Evolutionary conservation across 30 jellyfish, hydroid and myxozoan genomes (phyloP).

Genomic region (Sanderia malayensis): DNA sequence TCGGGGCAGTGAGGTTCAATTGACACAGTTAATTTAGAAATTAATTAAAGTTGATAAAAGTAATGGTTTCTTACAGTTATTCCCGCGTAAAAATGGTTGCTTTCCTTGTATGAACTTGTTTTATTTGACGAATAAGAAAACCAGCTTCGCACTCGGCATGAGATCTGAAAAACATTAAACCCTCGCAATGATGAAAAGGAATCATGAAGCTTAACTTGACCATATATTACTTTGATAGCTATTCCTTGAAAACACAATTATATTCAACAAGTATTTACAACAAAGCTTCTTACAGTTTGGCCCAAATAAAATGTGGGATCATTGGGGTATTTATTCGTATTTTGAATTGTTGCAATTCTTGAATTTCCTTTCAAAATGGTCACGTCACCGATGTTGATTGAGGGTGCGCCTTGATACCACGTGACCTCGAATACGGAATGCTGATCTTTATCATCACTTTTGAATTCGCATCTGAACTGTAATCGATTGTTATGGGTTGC

Average conservation of each 20-base stretch:
- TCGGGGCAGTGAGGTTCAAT: no score
- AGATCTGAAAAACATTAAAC: constrained; percentile 58
- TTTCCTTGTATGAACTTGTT: constrained; percentile 49
- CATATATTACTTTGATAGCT: no score
- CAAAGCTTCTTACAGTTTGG: constrained; percentile 54
- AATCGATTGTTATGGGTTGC: constrained; percentile 60
- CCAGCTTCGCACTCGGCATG: constrained; percentile 69
- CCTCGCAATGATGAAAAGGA: no score
- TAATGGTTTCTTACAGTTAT: constrained; percentile 69
- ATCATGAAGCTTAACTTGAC: no score
- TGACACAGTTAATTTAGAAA: no score
- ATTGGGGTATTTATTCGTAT: constrained; percentile 32
- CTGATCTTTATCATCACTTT: constrained; percentile 37
- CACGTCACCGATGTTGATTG: neutral
- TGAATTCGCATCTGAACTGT: constrained; percentile 55
- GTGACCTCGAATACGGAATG: constrained; percentile 50
- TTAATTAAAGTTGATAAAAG: no score
- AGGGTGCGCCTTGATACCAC: constrained; percentile 57
- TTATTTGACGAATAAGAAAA: constrained; percentile 24
- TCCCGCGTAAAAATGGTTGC: constrained; percentile 85
- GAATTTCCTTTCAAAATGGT: constrained; percentile 21
- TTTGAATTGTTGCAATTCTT: constrained; percentile 42
- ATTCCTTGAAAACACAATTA: no score
- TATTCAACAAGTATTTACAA: no score
- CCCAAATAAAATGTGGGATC: constrained; percentile 45